These are phyloP conservation scores for Xenotilapia caudafasciata DNA, from an alignment of 2,113 vertebrate genomes.

Conservation along the genomic window DNA sequence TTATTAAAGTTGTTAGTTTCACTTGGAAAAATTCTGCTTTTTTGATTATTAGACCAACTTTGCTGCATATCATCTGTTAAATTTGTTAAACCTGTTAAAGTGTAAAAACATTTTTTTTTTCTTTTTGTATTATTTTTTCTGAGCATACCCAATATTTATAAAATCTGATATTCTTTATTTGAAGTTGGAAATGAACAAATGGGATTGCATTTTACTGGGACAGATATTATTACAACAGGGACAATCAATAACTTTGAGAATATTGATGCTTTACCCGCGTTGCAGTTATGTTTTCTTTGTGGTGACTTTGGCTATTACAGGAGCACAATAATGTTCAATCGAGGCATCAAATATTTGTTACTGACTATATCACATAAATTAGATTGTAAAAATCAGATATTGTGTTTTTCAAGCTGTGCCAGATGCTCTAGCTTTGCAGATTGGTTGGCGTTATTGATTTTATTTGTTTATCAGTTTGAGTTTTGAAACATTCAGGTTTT, in stretches of 20 bases:
- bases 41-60: neutral
- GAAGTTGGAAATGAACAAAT: conserved; percentile 60
- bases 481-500: conserved; percentile 46
- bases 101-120: neutral
- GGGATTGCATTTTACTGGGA: conserved; percentile 51
- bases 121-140: conserved; percentile 15
- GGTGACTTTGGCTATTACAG: conserved; percentile 69
- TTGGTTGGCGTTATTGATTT: conserved; percentile 55
- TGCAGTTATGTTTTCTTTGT: conserved; percentile 67
- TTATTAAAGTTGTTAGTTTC: conserved; percentile 7
- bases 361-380: conserved; percentile 68
- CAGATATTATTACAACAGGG: conserved; percentile 68
- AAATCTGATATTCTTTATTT: conserved; percentile 53
- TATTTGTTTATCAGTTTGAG: conserved; percentile 59
- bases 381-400: conserved; percentile 65
- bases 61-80: neutral
- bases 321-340: conserved; percentile 75
- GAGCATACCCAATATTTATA: conserved; percentile 25
- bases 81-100: neutral
- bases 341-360: conserved; percentile 73
- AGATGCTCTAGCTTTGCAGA: conserved; percentile 78
- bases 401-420: conserved; percentile 78
- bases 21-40: neutral
- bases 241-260: conserved; percentile 55
- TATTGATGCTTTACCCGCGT: conserved; percentile 53